Percentiles rank a stretch among this genome's conserved stretches.
These are phyloP conservation scores for Ophiodon elongatus DNA, from an alignment of 2,113 vertebrate species.

Conservation along the genomic window DNA sequence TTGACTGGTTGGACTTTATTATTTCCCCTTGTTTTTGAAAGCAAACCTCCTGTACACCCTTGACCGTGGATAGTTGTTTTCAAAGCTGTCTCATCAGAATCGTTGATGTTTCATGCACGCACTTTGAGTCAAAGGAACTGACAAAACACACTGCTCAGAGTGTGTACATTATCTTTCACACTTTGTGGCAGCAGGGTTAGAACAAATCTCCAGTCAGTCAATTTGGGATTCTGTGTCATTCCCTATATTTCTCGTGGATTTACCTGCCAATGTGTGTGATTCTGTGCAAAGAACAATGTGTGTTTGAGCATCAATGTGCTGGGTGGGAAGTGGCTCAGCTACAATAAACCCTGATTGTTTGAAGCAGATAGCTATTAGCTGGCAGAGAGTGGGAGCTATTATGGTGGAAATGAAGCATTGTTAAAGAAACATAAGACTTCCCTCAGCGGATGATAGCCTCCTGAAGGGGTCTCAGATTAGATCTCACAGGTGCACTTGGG, in stretches of 20 bases:
- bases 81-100: neutral
- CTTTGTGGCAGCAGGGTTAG: slow-evolving; percentile 21
- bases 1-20: neutral
- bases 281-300: slow-evolving; percentile 7
- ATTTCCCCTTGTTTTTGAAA: too few species aligned
- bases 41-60: too few species aligned
- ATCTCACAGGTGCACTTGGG: slow-evolving; percentile 78
- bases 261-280: neutral
- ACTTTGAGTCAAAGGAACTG: slow-evolving; percentile 8
- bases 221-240: slow-evolving; percentile 46
- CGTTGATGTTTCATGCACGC: neutral
- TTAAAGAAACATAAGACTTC: slow-evolving; percentile 80
- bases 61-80: neutral
- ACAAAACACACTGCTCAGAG: slow-evolving; percentile 4
- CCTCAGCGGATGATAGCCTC: slow-evolving; percentile 64
- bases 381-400: slow-evolving; percentile 70
- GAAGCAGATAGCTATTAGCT: slow-evolving; percentile 78
- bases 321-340: slow-evolving; percentile 42
- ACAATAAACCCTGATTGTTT: slow-evolving; percentile 74
- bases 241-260: slow-evolving; percentile 31
- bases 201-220: slow-evolving; percentile 37
- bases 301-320: slow-evolving; percentile 40
- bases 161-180: slow-evolving; percentile 11
- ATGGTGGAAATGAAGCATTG: slow-evolving; percentile 81
- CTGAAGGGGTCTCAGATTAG: slow-evolving; percentile 79